Base-by-base conservation (phyloP, 2,888 invertebrate species). In the Eupithecia insigniata region DNA sequence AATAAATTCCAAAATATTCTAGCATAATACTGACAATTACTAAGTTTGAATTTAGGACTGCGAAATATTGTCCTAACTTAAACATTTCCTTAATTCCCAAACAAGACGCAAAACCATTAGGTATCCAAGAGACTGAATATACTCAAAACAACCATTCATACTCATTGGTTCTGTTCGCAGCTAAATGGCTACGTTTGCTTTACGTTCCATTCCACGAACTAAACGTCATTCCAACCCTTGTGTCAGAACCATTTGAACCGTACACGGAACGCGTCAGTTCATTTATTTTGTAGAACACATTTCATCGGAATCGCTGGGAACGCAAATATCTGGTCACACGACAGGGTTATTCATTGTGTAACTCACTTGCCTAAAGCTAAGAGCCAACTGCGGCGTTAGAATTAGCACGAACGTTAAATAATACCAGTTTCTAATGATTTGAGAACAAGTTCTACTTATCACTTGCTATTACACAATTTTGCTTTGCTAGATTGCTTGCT, bases 281-380 rank as follows among this genome's bases (percentile, higher is more conserved):
- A 60, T 28, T 30, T 60, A 60, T 30, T 30, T 18, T 30, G 60
- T 30, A 1, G 60, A 60, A 30, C 28, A 60, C 55, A 55, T 60
- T 60, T 60, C 60, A 60, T 60, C 60, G 60, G 28, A 60, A 60
- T 30, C 60, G 60, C 30, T 60, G 18, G 28, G 60, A 60, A 60
- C 18, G 60, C 60, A 60, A 60, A 60, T 30, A 60, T 60, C 22
- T 55, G 55, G 60, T 18, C 60, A 60, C 60, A 60, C 60, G 28
- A 60, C 1, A 18, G 30, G 18, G 60, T 60, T 55, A 26, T 26
- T 55, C 60, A 60, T 18, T 30, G 60, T 60, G 30, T 28, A 18
- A 26, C 60, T 16, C 16, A 16, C 22, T 51, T 55, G 22, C 14
- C 26, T 60, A 60, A 30, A 30, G 30, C 60, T 60, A 18, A 55